Evolutionary conservation across 1,140 invertebrate species (phyloP), one percentile per base, ranked within the genome.

Genomic region (Lepidostoma basale): DNA sequence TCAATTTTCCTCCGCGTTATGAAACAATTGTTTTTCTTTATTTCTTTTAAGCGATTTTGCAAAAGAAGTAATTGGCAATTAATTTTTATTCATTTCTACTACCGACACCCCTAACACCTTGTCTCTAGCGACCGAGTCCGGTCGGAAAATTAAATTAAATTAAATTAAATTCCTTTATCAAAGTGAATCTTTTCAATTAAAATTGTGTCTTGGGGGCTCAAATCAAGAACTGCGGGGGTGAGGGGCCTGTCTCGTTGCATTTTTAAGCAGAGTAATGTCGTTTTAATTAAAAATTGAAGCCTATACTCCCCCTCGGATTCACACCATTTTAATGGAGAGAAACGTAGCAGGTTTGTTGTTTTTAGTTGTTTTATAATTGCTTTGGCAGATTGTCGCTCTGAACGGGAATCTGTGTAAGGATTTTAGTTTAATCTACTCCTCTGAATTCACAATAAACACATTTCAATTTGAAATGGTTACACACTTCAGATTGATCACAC

Each of bases 11-110:
- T 49, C 12, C 25, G 45, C n/a, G 45, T 28, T 49, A 28, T 25
- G n/a, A 49, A 49, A 49, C 45, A 49, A 49, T 28, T 49, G 23
- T 49, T 49, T 49, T 23, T 25, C 45, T 49, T 49, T 49, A 25
- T 49, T 49, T 25, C 23, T 49, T 49, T 49, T 49, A 49, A 49
- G 45, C 45, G 25, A 56, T 56, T 56, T 36, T 56, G 14, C 30
- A 33, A 39, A 56, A 33, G 52, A 33, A 22, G 28, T 56, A 56
- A 56, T 56, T 39, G 52, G 26, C 52, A 56, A 56, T 56, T 56
- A 56, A 33, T 56, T 56, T 56, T 56, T 56, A 39, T 56, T 36
- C 52, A 22, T 56, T 56, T 36, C 52, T 33, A 18, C 52, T 8
- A 18, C 52, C 52, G 10, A 33, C n/a, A 56, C 14, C n/a, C 28